Conservation (phyloP, 2,888 invertebrate species). For the Cephus sareptanus region DNA sequence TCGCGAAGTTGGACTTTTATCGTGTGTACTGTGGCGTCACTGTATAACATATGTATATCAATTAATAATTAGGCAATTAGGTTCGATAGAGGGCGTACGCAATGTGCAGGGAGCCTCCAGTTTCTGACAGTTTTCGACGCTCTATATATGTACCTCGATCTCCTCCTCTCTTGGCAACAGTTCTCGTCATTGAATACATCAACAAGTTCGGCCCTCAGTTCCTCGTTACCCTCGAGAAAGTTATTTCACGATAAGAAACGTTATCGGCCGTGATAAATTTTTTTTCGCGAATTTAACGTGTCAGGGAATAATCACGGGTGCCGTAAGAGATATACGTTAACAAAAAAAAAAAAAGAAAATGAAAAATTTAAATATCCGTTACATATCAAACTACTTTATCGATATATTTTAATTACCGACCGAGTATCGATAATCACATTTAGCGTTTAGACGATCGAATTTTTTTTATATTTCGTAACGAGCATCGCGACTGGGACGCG, state of each 20-base stretch:
- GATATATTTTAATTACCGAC: not conserved
- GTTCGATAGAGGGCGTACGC: constrained; percentile 48
- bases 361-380: not conserved
- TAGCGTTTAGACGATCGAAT: too few relatives aligned
- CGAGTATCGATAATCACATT: not conserved
- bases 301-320: not conserved
- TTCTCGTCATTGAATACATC: not conserved
- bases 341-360: not conserved
- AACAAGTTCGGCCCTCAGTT: not conserved
- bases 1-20: not conserved
- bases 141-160: not conserved
- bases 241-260: not conserved
- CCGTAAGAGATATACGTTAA: not conserved
- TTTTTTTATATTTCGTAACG: not conserved
- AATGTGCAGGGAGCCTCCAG: constrained; percentile 58
- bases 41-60: not conserved
- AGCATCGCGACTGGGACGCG: not conserved
- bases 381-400: not conserved
- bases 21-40: not conserved
- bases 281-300: not conserved
- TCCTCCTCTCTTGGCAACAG: not conserved
- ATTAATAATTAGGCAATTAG: constrained; percentile 7
- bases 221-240: not conserved
- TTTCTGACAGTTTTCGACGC: constrained; percentile 33
- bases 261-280: not conserved